Percentiles rank a stretch among this genome's conserved stretches.
These are phyloP conservation scores for Micromesistius poutassou DNA, from an alignment of 2,797 vertebrate species.

Conservation along the genomic window DNA sequence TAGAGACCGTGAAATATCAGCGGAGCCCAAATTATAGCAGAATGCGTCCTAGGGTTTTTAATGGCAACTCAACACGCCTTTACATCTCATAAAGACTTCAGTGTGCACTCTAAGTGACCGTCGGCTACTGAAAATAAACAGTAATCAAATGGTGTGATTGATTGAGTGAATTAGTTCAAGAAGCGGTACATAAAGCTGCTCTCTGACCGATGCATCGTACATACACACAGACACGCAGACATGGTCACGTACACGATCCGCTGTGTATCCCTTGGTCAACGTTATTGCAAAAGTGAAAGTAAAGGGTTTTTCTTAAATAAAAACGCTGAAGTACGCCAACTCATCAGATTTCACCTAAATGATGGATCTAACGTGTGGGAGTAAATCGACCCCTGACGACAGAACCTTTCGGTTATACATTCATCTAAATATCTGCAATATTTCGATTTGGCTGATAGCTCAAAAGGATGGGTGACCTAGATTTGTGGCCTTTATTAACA, in stretches of 20 bases:
- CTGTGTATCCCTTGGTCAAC: neutral
- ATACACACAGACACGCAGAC: neutral
- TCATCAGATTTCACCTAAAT: neutral
- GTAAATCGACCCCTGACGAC: neutral
- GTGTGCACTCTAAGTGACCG: slow-evolving; percentile 65
- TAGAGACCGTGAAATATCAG: slow-evolving; percentile 65
- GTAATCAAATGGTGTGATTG: slow-evolving; percentile 70
- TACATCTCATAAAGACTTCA: slow-evolving; percentile 63
- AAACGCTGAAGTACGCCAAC: neutral
- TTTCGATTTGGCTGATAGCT: no score
- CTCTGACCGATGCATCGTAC: neutral
- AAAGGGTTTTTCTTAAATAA: neutral
- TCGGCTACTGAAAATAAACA: slow-evolving; percentile 73
- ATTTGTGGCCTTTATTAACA: neutral
- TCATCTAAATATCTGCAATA: no score
- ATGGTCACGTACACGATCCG: neutral
- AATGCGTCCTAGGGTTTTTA: slow-evolving; percentile 39
- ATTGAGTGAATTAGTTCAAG: slow-evolving; percentile 66
- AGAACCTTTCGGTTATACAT: no score
- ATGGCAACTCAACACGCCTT: slow-evolving; percentile 51
- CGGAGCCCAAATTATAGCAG: slow-evolving; percentile 60
- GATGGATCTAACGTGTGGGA: neutral
- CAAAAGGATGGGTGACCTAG: neutral
- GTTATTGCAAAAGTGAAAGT: neutral
- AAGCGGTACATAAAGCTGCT: slow-evolving; percentile 23